phyloP scores from a whole-genome alignment of 1,140 invertebrate species.

The Solenopsis invicta region DNA sequence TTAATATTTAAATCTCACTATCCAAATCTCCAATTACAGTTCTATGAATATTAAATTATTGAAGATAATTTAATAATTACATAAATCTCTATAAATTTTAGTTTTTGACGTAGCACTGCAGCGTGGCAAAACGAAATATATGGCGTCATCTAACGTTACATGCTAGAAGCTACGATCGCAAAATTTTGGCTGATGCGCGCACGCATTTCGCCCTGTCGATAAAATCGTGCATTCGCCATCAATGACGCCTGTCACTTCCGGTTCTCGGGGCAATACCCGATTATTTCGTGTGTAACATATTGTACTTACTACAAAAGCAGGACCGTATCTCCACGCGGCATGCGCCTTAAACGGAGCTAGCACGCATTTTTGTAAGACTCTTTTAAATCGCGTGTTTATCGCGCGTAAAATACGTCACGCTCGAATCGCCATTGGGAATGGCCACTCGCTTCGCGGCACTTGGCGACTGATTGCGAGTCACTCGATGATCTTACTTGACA shows the following conservation, averaged over 20 bases:
- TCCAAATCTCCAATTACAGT: background rate
- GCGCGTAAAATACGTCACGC: background rate
- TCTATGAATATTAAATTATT: background rate
- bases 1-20: background rate
- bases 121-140: background rate
- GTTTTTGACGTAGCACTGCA: too few relatives aligned
- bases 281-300: background rate
- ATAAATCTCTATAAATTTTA: background rate
- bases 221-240: background rate
- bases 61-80: background rate
- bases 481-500: background rate
- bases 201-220: background rate
- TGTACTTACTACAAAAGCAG: constrained; percentile 60
- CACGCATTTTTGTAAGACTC: constrained; percentile 77
- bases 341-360: constrained; percentile 63
- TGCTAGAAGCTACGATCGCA: background rate
- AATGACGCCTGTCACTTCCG: background rate
- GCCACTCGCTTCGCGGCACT: background rate
- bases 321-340: constrained; percentile 59
- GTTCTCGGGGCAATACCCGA: background rate
- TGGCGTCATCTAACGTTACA: background rate
- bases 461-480: background rate
- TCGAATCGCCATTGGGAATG: background rate
- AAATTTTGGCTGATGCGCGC: background rate
- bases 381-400: constrained; percentile 69